Conservation (phyloP, 1,140 invertebrate genomes). For the Drosophila truncata region DNA sequence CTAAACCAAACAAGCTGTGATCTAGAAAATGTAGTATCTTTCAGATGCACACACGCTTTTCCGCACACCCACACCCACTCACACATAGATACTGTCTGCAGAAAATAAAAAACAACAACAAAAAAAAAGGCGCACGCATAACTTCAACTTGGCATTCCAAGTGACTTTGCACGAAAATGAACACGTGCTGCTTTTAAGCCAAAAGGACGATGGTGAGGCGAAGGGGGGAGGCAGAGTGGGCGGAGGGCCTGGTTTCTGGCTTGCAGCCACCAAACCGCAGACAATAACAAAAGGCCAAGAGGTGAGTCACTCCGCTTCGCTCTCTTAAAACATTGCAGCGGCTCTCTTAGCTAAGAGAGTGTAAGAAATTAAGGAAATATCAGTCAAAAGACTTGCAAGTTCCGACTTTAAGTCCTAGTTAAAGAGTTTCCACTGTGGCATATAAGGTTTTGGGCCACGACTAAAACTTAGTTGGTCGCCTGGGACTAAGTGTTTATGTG, state of each 20-base stretch:
- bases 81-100: slow-evolving; percentile 11
- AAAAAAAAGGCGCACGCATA: slow-evolving; percentile 42
- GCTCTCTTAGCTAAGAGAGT: slow-evolving; percentile 49
- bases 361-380: slow-evolving; percentile 30
- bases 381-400: neutral
- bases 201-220: slow-evolving; percentile 32
- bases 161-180: slow-evolving; percentile 73
- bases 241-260: slow-evolving; percentile 39
- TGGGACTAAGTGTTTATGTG: slow-evolving; percentile 17
- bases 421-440: slow-evolving; percentile 14
- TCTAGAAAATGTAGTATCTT: slow-evolving; percentile 60
- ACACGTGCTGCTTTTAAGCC: slow-evolving; percentile 70
- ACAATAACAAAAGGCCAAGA: slow-evolving; percentile 71
- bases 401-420: neutral
- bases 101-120: neutral
- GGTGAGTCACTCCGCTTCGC: slow-evolving; percentile 49
- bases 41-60: slow-evolving; percentile 56
- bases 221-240: slow-evolving; percentile 2
- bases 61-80: slow-evolving; percentile 37
- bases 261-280: slow-evolving; percentile 64
- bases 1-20: slow-evolving; percentile 56
- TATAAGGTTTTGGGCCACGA: slow-evolving; percentile 19
- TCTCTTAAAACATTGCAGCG: slow-evolving; percentile 5
- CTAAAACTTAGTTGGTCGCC: slow-evolving; percentile 57
- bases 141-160: slow-evolving; percentile 64